Base-by-base conservation (phyloP, 2,113 vertebrate genomes). In the Pomatorhinus ruficollis region DNA sequence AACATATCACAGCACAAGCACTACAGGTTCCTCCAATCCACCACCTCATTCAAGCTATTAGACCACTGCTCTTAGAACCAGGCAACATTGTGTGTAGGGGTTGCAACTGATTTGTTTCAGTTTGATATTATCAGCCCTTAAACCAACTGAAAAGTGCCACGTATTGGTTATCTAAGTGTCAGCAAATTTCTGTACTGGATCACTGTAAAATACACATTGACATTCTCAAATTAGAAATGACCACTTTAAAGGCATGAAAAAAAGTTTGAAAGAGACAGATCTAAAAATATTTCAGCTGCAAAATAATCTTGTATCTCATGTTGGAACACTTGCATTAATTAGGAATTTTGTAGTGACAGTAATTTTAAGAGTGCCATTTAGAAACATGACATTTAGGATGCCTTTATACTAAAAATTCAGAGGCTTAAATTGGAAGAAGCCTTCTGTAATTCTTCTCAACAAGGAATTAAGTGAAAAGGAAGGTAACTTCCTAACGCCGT, bases 231-330 rank as follows among this genome's bases (percentile, higher is more conserved):
- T 91, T 96, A 96, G 87, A 95, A 96, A 88, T 76, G 45, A 85
- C 84, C 87, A 77, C 64, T 74, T 91, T 72, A 83, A 45, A 93
- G 45, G 75, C 63, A 79, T 31, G 5, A 49, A 49, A 76, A 89
- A 66, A 79, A 74, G 23, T 53, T 39, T 79, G 69, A 89, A 71
- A 92, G 52, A 68, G 56, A 87, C 11, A 77, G 35, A 72, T 85
- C 81, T 76, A 97, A 96, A 95, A 96, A 96, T 96, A 96, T 50
- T 94, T 91, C 65, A 87, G 76, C 65, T 89, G 77, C 84, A 96
- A 85, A 94, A 94, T 89, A 85, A 87, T 76, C 77, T 69, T 11
- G 2, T 56, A 68, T 83, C 89, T 93, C 45, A 79, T 76, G 72
- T 47, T 89, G 63, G 74, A 95, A 87, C 65, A 72, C 44, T 94